phyloP scores from a whole-genome alignment of 1,140 invertebrate species.

The Homarus americanus region DNA sequence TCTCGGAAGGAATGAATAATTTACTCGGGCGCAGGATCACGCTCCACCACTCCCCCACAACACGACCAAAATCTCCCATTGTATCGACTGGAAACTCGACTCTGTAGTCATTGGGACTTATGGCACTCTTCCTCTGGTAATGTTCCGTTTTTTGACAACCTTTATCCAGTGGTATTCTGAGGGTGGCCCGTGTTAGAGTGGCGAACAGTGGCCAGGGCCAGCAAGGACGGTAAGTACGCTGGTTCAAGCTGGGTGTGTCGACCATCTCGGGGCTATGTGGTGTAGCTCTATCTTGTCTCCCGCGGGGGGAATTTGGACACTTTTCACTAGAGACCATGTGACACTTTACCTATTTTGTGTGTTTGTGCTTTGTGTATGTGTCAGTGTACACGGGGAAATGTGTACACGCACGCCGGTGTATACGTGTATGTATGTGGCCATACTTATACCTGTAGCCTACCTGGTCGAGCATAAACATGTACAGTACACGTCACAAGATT shows the following conservation, averaged over 20 bases:
- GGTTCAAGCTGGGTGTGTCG: background rate
- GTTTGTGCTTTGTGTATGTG: constrained; percentile 31
- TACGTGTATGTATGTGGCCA: too few species aligned
- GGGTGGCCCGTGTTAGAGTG: background rate
- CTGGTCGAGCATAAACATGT: too few species aligned
- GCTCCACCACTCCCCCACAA: background rate
- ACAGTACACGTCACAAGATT: too few species aligned
- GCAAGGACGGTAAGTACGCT: constrained; percentile 2
- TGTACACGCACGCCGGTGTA: background rate
- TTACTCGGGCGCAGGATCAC: constrained; percentile 25
- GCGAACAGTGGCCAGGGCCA: background rate
- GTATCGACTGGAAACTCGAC: constrained; percentile 24
- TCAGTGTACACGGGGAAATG: background rate
- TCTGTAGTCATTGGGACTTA: background rate
- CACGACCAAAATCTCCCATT: constrained; percentile 5
- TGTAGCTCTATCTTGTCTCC: constrained; percentile 18
- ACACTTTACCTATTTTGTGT: constrained; percentile 49
- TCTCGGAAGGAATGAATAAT: constrained; percentile 64
- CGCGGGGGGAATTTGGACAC: constrained; percentile 28
- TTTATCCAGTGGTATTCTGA: constrained; percentile 57
- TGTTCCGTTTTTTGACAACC: constrained; percentile 49
- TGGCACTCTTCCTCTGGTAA: background rate
- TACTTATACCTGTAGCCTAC: too few species aligned
- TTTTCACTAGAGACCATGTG: constrained; percentile 36
- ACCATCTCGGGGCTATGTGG: constrained; percentile 6